These are phyloP conservation scores for Coboldia fuscipes DNA, from an alignment of 1,140 invertebrate species.

Conservation along the genomic window DNA sequence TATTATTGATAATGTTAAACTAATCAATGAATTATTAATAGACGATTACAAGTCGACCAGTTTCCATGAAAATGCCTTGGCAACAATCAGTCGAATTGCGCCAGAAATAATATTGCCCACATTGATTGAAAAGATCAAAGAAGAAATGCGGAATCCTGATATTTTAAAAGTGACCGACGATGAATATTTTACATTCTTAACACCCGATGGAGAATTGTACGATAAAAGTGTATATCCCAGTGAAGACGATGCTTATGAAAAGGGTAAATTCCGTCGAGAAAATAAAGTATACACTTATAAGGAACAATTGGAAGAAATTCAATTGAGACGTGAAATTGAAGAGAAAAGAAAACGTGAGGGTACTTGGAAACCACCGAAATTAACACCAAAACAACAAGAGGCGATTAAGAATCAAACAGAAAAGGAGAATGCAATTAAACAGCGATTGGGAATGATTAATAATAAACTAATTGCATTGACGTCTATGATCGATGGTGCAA, in stretches of 20 bases:
- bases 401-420: slow-evolving; percentile 65
- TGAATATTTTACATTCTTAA: slow-evolving; percentile 77
- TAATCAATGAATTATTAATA: slow-evolving; percentile 10
- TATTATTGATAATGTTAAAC: slow-evolving; percentile 8
- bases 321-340: slow-evolving; percentile 77
- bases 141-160: slow-evolving; percentile 37
- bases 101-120: slow-evolving; percentile 37
- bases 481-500: slow-evolving; percentile 36
- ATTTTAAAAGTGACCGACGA: slow-evolving; percentile 57
- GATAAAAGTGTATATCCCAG: slow-evolving; percentile 74
- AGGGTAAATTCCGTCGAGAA: slow-evolving; percentile 57
- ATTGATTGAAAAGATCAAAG: slow-evolving; percentile 27
- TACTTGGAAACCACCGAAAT: slow-evolving; percentile 47
- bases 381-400: slow-evolving; percentile 82
- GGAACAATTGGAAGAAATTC: slow-evolving; percentile 88
- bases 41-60: slow-evolving; percentile 9
- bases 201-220: slow-evolving; percentile 74
- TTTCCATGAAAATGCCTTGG: slow-evolving; percentile 38
- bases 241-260: slow-evolving; percentile 46
- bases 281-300: slow-evolving; percentile 95
- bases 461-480: slow-evolving; percentile 33
- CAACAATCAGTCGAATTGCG: slow-evolving; percentile 36
- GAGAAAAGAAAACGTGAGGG: slow-evolving; percentile 72
- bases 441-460: slow-evolving; percentile 29
- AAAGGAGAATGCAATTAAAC: slow-evolving; percentile 61